These are phyloP conservation scores for Pempheris klunzingeri DNA, from an alignment of 2,797 vertebrate species.

Conservation along the genomic window DNA sequence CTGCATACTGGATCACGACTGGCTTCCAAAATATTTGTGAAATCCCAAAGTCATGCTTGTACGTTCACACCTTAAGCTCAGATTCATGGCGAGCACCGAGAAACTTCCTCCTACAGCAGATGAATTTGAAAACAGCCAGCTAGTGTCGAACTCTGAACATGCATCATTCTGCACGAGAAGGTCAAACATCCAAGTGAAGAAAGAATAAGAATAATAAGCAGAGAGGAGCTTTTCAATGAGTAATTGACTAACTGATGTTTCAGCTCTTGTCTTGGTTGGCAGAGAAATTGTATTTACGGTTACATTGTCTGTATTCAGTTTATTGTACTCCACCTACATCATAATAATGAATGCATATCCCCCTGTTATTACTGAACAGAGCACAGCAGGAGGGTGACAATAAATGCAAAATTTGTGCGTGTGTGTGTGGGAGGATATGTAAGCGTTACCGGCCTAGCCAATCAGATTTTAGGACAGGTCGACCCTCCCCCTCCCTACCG, in stretches of 20 bases:
- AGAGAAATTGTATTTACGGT: background rate
- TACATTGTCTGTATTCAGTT: background rate
- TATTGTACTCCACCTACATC: background rate
- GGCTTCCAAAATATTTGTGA: too few species aligned
- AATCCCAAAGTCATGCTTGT: background rate
- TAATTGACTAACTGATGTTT: background rate
- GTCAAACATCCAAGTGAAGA: conserved; percentile 15
- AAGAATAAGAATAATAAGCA: too few species aligned
- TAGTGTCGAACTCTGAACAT: background rate
- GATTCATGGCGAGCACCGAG: background rate
- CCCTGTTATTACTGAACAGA: conserved; percentile 8
- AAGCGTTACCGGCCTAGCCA: conserved; percentile 11
- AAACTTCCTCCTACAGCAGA: background rate
- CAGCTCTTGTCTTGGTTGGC: background rate
- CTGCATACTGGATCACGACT: too few species aligned
- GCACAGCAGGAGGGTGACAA: conserved; percentile 23
- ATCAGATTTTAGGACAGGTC: conserved; percentile 45
- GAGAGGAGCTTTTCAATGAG: background rate
- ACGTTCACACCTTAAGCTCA: background rate
- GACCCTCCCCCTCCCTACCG: background rate
- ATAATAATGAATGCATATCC: conserved; percentile 19
- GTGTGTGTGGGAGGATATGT: background rate
- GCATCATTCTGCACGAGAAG: background rate
- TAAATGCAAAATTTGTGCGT: background rate
- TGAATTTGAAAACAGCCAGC: background rate